phyloP scores from a whole-genome alignment of 2,888 invertebrate species.

The Aphidius colemani region DNA sequence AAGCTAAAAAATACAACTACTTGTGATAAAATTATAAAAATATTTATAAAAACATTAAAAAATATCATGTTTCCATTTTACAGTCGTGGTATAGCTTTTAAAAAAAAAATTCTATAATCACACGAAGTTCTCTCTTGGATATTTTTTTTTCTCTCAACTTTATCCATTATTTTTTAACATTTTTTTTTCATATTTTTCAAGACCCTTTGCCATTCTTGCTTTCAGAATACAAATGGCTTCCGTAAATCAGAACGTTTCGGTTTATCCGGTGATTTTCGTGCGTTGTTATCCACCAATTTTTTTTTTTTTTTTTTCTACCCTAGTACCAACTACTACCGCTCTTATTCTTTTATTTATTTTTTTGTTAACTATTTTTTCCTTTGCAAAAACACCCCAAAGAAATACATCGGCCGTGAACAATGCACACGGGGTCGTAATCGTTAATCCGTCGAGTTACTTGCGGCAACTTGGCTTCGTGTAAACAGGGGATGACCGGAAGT shows the following conservation, averaged over 20 bases:
- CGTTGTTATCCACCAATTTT: constrained; percentile 28
- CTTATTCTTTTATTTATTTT: background rate
- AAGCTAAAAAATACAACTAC: background rate
- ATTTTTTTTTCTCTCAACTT: too few species aligned
- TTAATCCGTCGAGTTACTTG: constrained; percentile 42
- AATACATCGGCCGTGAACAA: constrained; percentile 33
- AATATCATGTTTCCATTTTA: constrained; percentile 21
- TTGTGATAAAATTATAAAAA: background rate
- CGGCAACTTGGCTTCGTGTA: constrained; percentile 40
- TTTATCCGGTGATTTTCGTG: constrained; percentile 32
- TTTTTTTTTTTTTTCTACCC: constrained; percentile 1
- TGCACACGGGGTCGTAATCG: constrained; percentile 36
- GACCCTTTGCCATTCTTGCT: constrained; percentile 6
- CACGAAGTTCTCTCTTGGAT: too few species aligned
- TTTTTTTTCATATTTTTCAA: too few species aligned
- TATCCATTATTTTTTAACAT: too few species aligned
- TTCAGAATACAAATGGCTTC: constrained; percentile 31
- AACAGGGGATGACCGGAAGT: constrained; percentile 35
- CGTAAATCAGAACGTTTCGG: constrained; percentile 30
- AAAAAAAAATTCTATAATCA: background rate
- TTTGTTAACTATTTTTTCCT: constrained; percentile 25
- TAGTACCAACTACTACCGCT: background rate
- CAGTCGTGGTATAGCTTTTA: constrained; percentile 2
- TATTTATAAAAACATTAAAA: background rate
- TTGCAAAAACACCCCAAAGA: too few species aligned